phyloP scores from a whole-genome alignment of 2,113 vertebrate genomes.

The Eurystomus gularis region DNA sequence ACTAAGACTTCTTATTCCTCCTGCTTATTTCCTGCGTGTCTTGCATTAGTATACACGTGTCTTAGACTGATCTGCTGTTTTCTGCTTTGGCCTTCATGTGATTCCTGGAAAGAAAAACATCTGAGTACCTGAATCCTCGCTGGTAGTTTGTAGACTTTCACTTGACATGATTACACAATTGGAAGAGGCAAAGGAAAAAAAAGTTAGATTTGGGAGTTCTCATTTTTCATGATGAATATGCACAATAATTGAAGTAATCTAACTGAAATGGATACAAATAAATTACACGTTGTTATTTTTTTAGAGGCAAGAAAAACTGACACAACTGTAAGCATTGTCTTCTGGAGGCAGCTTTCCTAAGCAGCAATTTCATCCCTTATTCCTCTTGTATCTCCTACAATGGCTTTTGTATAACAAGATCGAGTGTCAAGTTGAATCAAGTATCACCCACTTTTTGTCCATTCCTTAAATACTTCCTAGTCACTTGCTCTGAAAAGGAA shows the following conservation, averaged over 20 bases:
- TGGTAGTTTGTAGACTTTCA: neutral
- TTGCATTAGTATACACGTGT: neutral
- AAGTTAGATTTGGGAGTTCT: neutral
- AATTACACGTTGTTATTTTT: neutral
- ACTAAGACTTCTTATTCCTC: neutral
- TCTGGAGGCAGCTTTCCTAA: neutral
- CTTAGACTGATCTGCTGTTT: neutral
- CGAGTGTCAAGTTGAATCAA: constrained; percentile 1
- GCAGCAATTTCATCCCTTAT: neutral
- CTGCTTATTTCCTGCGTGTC: neutral
- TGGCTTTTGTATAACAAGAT: constrained; percentile 1
- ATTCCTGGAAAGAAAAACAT: neutral
- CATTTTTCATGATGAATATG: neutral
- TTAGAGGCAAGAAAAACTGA: neutral
- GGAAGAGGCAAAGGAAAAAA: neutral
- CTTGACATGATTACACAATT: neutral
- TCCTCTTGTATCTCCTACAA: neutral
- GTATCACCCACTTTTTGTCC: neutral
- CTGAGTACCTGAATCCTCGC: neutral
- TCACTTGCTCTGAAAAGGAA: constrained; percentile 10
- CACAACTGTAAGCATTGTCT: neutral
- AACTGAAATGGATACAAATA: neutral
- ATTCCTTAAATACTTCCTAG: neutral
- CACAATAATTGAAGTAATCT: neutral
- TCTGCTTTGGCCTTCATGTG: neutral